Base-by-base conservation (phyloP, 2,797 vertebrate species). In the Peromyscus attwateri region DNA sequence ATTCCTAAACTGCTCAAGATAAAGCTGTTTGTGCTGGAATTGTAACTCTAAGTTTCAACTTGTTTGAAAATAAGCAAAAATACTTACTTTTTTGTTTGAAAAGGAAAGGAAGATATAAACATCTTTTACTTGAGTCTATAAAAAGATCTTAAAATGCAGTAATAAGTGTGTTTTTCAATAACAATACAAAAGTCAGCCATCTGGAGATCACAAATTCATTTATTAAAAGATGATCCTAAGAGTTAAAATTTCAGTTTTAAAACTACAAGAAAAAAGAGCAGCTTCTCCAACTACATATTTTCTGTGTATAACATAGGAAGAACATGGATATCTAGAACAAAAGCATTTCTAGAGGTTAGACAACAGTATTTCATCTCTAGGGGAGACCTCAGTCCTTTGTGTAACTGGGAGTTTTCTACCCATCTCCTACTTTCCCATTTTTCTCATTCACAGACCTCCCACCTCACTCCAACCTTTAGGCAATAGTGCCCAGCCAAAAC, bases 21-120 rank as follows among this genome's bases (percentile, higher is more conserved):
- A 43, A 88, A 87, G 21, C 34, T 55, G 23, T 91, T 85, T 92
- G 79, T 55, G 62, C 14, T 37, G 19, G 79, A 68, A n/a, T 88
- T 94, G 64, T 4, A 89, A 77, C 40, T 90, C 73, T 93, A 68
- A 73, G 43, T 87, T 97, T 97, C 89, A 92, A 11, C 73, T 88
- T 83, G 66, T 84, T 95, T 84, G 70, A 82, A 94, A 85, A 60
- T 83, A 80, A 90, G 55, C 21, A 75, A 94, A 90, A 73, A 82
- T 68, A 8, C 25, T 91, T 97, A 90, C n/a, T 55, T 81, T 96
- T 82, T 64, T 46, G 25, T 89, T 95, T 96, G 87, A 80, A 87
- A 94, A 95, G 73, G 52, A 95, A 95, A 76, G 75, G 31, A 95
- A 79, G 77, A 29, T 92, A 81, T 85, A 80, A 95, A 89, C 52